phyloP scores from a whole-genome alignment of 2,888 invertebrate species.

The Antitype chi region DNA sequence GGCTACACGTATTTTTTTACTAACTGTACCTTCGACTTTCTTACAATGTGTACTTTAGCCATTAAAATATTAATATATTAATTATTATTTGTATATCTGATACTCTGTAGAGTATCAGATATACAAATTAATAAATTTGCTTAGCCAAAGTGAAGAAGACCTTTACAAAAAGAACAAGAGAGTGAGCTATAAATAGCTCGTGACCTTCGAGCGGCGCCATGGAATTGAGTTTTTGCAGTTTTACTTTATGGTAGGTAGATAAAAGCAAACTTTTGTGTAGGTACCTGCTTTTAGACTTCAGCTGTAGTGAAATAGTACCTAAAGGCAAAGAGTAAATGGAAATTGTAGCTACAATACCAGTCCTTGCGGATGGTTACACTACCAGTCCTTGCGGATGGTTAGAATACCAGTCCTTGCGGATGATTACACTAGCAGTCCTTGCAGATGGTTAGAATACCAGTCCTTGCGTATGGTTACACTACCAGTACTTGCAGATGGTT shows the following conservation, averaged over 20 bases:
- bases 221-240: slow-evolving; percentile 6
- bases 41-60: not conserved
- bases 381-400: not conserved
- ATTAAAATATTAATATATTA: not conserved
- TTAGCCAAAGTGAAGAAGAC: not conserved
- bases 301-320: not conserved
- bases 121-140: not conserved
- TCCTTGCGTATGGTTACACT: not conserved
- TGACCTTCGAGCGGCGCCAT: not conserved
- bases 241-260: not conserved
- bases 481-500: not conserved
- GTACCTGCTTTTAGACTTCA: not conserved
- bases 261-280: not conserved
- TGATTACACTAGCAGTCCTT: not conserved
- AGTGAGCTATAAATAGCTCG: slow-evolving; percentile 1
- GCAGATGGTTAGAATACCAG: no score
- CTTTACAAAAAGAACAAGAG: not conserved
- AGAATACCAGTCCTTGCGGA: not conserved
- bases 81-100: no score
- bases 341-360: not conserved
- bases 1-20: slow-evolving; percentile 18
- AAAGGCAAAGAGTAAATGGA: not conserved
- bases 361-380: not conserved
- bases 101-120: no score
- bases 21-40: not conserved